Conservation (phyloP, 2,797 vertebrate species). For the Chanos chanos region DNA sequence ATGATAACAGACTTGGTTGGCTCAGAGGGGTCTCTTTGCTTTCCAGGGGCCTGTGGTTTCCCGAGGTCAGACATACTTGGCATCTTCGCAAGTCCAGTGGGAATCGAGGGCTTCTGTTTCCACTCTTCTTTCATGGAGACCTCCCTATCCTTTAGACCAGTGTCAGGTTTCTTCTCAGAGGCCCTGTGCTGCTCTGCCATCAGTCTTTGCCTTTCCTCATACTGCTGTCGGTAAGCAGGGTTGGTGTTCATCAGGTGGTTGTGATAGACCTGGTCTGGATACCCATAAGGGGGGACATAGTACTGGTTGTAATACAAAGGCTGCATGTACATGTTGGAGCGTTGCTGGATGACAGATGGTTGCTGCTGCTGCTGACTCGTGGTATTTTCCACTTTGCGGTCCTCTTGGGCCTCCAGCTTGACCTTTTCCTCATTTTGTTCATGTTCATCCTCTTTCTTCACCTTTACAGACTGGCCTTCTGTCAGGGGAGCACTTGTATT, state of each 20-base stretch:
- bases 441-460: constrained; percentile 91
- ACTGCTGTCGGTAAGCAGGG: constrained; percentile 89
- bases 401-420: constrained; percentile 85
- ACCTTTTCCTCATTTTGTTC: constrained; percentile 81
- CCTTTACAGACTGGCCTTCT: constrained; percentile 82
- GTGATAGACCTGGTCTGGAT: constrained; percentile 91
- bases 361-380: constrained; percentile 81
- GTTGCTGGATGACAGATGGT: constrained; percentile 94
- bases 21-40: constrained; percentile 84
- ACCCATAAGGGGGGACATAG: constrained; percentile 92
- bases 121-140: constrained; percentile 85
- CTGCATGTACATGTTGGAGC: constrained; percentile 98
- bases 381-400: constrained; percentile 81
- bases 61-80: constrained; percentile 88
- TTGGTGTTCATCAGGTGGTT: constrained; percentile 92
- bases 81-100: constrained; percentile 89
- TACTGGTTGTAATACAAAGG: constrained; percentile 98
- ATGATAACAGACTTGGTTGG: constrained; percentile 85
- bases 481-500: constrained; percentile 66
- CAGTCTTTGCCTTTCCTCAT: constrained; percentile 89
- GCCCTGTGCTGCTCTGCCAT: constrained; percentile 86
- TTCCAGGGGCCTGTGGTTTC: constrained; percentile 79
- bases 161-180: constrained; percentile 84
- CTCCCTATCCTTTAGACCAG: constrained; percentile 87
- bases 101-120: constrained; percentile 90